phyloP scores from a whole-genome alignment of 2,113 vertebrate species.

The Epinephelus fuscoguttatus region DNA sequence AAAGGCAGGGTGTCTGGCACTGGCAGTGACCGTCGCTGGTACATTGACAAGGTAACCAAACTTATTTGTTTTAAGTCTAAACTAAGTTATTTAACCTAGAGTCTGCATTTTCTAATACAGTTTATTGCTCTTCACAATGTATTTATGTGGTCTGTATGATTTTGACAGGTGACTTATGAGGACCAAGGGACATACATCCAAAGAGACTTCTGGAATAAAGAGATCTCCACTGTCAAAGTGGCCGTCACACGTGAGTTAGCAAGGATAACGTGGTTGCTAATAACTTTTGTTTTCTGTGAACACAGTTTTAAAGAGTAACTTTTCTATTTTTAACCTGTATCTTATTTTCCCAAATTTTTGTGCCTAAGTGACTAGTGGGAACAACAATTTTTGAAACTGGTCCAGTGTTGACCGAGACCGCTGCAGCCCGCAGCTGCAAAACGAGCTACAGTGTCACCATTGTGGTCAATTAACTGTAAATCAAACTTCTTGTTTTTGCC shows the following conservation, averaged over 20 bases:
- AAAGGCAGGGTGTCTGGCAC: constrained; percentile 57
- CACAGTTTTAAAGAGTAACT: not conserved
- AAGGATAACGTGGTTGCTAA: not conserved
- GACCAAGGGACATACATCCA: constrained; percentile 75
- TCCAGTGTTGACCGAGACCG: too few species aligned
- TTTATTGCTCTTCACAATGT: not conserved
- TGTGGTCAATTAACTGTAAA: too few species aligned
- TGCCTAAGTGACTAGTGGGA: too few species aligned
- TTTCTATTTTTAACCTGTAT: too few species aligned
- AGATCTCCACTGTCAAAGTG: constrained; percentile 59
- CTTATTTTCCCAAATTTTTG: too few species aligned
- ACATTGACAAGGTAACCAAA: constrained; percentile 55
- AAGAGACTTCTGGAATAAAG: constrained; percentile 54
- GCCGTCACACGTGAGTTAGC: constrained; percentile 64
- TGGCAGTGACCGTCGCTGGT: constrained; percentile 56
- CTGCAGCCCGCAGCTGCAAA: too few species aligned
- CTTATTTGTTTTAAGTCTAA: not conserved
- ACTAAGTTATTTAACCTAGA: not conserved
- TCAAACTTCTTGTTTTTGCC: too few species aligned
- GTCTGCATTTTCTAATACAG: too few species aligned
- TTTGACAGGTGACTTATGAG: constrained; percentile 65
- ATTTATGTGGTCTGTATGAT: not conserved
- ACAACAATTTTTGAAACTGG: too few species aligned
- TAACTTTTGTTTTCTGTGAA: not conserved
- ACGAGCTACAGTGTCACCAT: too few species aligned